These are phyloP conservation scores for Pangasianodon hypophthalmus DNA, from an alignment of 2,113 vertebrate genomes.

Conservation along the genomic window DNA sequence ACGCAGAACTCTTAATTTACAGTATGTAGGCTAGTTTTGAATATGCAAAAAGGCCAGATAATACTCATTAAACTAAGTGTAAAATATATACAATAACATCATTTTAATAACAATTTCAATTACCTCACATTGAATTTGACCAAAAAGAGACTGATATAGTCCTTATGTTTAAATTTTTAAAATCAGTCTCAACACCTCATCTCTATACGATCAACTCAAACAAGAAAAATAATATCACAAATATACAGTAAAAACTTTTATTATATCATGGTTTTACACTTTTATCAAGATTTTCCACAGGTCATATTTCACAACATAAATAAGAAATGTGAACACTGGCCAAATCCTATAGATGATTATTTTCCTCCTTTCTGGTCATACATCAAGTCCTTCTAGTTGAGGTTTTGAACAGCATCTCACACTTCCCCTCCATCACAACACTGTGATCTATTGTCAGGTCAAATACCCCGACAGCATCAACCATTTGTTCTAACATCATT, in stretches of 20 bases:
- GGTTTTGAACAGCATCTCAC: background rate
- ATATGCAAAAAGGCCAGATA: too few relatives aligned
- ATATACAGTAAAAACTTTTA: background rate
- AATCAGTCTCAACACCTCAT: too few relatives aligned
- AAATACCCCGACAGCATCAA: background rate
- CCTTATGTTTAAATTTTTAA: too few relatives aligned
- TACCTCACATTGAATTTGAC: too few relatives aligned
- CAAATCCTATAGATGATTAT: background rate
- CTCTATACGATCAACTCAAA: too few relatives aligned
- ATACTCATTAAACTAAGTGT: too few relatives aligned
- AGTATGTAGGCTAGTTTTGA: too few relatives aligned
- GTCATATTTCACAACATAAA: background rate
- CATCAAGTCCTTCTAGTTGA: background rate
- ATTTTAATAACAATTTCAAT: too few relatives aligned
- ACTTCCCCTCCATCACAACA: background rate
- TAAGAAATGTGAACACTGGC: background rate
- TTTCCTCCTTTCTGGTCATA: background rate
- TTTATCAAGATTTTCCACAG: background rate
- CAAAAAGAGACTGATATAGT: too few relatives aligned
- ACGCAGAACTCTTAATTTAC: too few relatives aligned
- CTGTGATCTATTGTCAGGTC: background rate
- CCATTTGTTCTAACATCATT: slow-evolving; percentile 19
- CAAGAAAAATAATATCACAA: background rate
- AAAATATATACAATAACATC: too few relatives aligned
- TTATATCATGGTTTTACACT: background rate